Conservation (phyloP, 2,797 vertebrate species). For the Cryptoprocta ferox region DNA sequence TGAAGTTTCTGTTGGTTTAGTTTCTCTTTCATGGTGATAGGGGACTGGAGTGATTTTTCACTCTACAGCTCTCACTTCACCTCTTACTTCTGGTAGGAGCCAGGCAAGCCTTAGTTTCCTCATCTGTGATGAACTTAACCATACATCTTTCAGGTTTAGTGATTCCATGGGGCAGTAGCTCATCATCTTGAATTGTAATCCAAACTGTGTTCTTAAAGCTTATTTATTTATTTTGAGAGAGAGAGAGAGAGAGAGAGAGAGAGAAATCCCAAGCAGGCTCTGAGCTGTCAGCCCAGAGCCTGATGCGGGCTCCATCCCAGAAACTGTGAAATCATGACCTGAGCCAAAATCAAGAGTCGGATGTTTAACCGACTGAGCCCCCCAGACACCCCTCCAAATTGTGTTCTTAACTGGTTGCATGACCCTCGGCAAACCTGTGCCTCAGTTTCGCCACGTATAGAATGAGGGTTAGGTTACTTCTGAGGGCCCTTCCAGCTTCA, state of each 20-base stretch:
- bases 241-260: too few relatives aligned
- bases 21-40: not conserved
- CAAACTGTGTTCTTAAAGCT: not conserved
- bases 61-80: not conserved
- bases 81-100: not conserved
- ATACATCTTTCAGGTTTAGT: not conserved
- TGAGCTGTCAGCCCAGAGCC: too few relatives aligned
- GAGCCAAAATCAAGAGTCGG: too few relatives aligned
- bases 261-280: too few relatives aligned
- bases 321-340: too few relatives aligned
- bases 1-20: not conserved
- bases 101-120: not conserved
- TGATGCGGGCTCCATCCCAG: too few relatives aligned
- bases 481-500: not conserved
- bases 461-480: not conserved
- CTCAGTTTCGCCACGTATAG: not conserved
- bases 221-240: too few relatives aligned
- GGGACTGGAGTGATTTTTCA: not conserved
- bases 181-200: not conserved
- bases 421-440: not conserved
- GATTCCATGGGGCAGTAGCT: not conserved
- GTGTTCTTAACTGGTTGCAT: not conserved
- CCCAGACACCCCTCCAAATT: not conserved
- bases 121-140: not conserved
- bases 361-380: too few relatives aligned